Evolutionary conservation across 2,888 invertebrate genomes (phyloP), one percentile per base, ranked within the genome.

Genomic region (Spodoptera picta): DNA sequence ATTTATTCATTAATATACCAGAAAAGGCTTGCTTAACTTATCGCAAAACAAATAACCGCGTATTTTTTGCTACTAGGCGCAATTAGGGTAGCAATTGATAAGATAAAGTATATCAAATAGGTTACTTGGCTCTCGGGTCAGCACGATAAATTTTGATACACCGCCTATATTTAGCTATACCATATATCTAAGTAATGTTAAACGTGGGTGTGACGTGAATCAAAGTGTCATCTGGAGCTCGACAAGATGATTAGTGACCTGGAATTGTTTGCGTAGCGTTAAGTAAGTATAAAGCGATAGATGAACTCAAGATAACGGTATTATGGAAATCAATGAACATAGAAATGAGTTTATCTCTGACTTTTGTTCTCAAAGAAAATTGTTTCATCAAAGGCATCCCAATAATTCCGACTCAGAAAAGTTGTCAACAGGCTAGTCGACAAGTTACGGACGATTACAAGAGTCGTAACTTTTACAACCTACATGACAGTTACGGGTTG

Each of bases 61-160:
- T 58, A 70, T 74, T 68, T 74, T 74, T 50, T 57, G 64, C 58
- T 41, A 57, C 46, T 47, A 49, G 43, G 42, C 67, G 65, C 60
- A 66, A 74, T 59, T 58, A 68, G 27, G 67, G 50, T 45, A 41
- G 52, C 49, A 42, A 46, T 45, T 71, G 76, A 74, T 71, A 72
- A 71, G 75, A 75, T 69, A 75, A 50, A 62, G 41, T 59, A 54
- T 70, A 62, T 73, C 61, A 76, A 73, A 50, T 73, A 59, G 77
- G 75, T 79, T 69, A 78, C 76, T 72, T 55, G 53, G 60, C 57
- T 71, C 45, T 68, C 55, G 60, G 69, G 71, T 73, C 70, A 67
- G 43, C 43, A 46, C 24, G 51, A 14, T 54, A 56, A 59, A 60
- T 64, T 69, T 66, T 46, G 49, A 50, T 44, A 62, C 46, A 57